Base-by-base conservation (phyloP, 2,888 invertebrate species). In the Phengaris arion region DNA sequence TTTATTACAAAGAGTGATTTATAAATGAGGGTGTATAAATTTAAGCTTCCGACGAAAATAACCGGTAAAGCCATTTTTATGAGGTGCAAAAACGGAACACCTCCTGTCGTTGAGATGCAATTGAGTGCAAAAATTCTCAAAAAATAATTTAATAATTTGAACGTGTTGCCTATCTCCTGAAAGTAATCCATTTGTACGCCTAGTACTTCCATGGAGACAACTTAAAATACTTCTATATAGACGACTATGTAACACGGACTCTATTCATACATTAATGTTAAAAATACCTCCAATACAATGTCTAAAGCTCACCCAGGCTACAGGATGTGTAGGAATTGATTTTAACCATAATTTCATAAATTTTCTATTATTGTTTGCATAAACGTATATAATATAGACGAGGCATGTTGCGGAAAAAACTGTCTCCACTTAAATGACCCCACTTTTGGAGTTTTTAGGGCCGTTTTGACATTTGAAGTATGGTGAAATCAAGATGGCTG, bases 1-100 rank as follows among this genome's bases (percentile, higher is more conserved):
- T 86, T 52, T 77, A 85, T n/a, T n/a, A 55, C 7, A n/a, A n/a
- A 76, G 1, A 35, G 74, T 59, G 85, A 78, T 84, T 90, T 91
- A 76, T 82, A 87, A 78, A 84, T 85, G n/a, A 91, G 79, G 55
- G 85, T 81, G 45, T 74, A 83, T 13, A 81, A 78, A 77, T 82
- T 82, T 6, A 88, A 12, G 59, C 77, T 75, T 74, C 84, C 85
- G 2, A 89, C 78, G 15, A 84, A 8, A 2, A 75, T 48, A 57
- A 79, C 81, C n/a, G 80, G 81, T 22, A 81, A 45, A 13, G 81
- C 64, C 55, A 77, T 82, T 78, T 76, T 84, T 3, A 80, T 15
- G 2, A 83, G 55, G 77, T 75, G 51, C 69, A 79, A 51, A 70
- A 77, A 51, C 6, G n/a, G 8, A 51, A 13, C 5, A n/a, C 69